These are phyloP conservation scores for Neodiprion fabricii DNA, from an alignment of 1,140 invertebrate genomes.

Conservation along the genomic window DNA sequence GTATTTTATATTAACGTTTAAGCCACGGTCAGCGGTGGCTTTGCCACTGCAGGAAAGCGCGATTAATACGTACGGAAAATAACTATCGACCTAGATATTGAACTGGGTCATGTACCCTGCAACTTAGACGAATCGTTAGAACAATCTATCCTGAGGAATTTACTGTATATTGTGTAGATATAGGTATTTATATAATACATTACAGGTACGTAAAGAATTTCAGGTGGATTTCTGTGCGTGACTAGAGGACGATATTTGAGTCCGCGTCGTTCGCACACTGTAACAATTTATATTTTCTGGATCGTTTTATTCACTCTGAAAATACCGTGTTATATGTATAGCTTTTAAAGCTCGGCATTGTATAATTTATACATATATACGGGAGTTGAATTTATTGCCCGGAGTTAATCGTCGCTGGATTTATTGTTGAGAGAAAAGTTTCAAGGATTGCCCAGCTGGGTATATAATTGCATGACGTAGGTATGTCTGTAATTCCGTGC, in stretches of 20 bases:
- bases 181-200: too few relatives aligned
- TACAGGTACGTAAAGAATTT: not conserved
- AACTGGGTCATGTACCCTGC: not conserved
- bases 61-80: not conserved
- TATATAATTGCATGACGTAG: slow-evolving; percentile 49
- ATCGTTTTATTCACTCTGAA: too few relatives aligned
- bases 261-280: not conserved
- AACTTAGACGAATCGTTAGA: too few relatives aligned
- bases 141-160: too few relatives aligned
- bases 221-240: not conserved
- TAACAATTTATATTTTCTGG: not conserved
- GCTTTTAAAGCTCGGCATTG: too few relatives aligned
- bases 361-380: not conserved
- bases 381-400: not conserved
- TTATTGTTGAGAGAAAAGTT: not conserved
- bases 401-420: not conserved
- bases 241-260: not conserved
- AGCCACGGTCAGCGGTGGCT: not conserved
- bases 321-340: too few relatives aligned
- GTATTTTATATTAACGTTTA: too few relatives aligned
- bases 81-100: not conserved
- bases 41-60: too few relatives aligned
- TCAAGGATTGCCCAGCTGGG: not conserved
- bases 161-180: too few relatives aligned
- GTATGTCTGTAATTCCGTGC: slow-evolving; percentile 24